Percentiles rank a stretch among this genome's conserved stretches.
phyloP scores from a whole-genome alignment of 2,113 vertebrate species.

The Labeo rohita region DNA sequence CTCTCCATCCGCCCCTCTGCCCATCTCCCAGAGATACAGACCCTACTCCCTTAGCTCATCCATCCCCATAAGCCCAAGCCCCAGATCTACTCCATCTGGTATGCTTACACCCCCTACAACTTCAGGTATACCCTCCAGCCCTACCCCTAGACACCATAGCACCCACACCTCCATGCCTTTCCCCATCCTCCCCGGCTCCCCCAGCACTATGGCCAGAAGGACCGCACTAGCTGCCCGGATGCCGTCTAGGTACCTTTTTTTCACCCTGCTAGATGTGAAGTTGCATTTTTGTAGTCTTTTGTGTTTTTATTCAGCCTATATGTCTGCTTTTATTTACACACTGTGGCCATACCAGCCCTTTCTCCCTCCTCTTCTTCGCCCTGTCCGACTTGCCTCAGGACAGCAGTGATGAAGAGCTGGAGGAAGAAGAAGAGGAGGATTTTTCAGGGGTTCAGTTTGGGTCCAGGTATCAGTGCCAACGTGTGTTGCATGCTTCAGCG shows the following conservation, averaged over 20 bases:
- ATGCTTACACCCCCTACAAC: constrained; percentile 72
- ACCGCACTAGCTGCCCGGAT: constrained; percentile 81
- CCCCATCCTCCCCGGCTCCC: constrained; percentile 74
- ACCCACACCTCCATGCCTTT: constrained; percentile 71
- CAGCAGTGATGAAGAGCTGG: constrained; percentile 90
- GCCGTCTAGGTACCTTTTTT: constrained; percentile 87
- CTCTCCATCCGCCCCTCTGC: constrained; percentile 73
- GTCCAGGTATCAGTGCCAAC: constrained; percentile 89
- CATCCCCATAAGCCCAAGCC: constrained; percentile 66
- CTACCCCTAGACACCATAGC: constrained; percentile 70
- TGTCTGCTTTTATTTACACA: constrained; percentile 40
- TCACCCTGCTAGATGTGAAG: constrained; percentile 65
- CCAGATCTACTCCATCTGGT: constrained; percentile 68
- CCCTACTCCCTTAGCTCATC: constrained; percentile 83
- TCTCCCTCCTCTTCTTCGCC: constrained; percentile 91
- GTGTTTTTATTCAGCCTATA: neutral
- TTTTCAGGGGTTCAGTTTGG: constrained; percentile 97
- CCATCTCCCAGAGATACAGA: constrained; percentile 85
- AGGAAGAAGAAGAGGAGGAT: constrained; percentile 88
- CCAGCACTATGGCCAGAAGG: constrained; percentile 74
- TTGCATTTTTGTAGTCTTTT: constrained; percentile 25
- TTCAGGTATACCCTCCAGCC: constrained; percentile 66
- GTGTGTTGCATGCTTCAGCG: constrained; percentile 72
- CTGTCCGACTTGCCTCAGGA: constrained; percentile 93
- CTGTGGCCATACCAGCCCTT: constrained; percentile 78